Conservation (phyloP, 2,113 vertebrate species). For the Tympanuchus pallidicinctus region DNA sequence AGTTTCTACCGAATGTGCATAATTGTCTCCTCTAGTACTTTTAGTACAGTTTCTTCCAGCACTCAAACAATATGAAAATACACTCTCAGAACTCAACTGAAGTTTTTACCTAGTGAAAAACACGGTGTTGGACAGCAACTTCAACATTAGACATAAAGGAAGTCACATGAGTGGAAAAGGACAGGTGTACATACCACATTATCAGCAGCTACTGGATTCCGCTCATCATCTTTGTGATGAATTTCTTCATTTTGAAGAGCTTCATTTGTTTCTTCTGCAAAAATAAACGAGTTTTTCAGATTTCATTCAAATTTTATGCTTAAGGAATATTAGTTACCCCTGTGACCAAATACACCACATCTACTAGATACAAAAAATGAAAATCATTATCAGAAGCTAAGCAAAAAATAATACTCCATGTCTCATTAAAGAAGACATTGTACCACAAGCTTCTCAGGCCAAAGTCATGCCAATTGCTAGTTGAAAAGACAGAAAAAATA, state of each 20-base stretch:
- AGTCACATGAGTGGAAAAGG: not conserved
- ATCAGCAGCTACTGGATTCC: slow-evolving; percentile 77
- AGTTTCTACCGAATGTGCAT: not conserved
- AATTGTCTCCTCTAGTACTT: not conserved
- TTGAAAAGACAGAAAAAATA: not conserved
- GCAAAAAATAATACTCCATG: not conserved
- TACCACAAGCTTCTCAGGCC: not conserved
- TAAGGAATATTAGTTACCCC: not conserved
- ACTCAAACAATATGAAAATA: not conserved
- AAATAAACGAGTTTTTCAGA: slow-evolving; percentile 53
- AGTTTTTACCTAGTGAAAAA: not conserved
- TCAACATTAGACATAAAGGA: not conserved
- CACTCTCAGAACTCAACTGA: not conserved
- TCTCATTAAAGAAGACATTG: not conserved
- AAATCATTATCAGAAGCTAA: not conserved
- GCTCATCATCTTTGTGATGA: slow-evolving; percentile 77
- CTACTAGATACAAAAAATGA: not conserved
- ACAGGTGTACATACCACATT: slow-evolving; percentile 86
- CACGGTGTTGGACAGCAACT: not conserved
- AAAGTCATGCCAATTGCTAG: not conserved
- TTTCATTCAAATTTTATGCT: not conserved
- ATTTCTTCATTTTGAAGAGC: slow-evolving; percentile 82
- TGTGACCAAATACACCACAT: slow-evolving; percentile 4
- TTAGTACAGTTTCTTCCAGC: not conserved
- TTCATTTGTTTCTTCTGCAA: slow-evolving; percentile 87